Evolutionary conservation across 2,888 invertebrate genomes (phyloP).

Genomic region (Lithophane socia): DNA sequence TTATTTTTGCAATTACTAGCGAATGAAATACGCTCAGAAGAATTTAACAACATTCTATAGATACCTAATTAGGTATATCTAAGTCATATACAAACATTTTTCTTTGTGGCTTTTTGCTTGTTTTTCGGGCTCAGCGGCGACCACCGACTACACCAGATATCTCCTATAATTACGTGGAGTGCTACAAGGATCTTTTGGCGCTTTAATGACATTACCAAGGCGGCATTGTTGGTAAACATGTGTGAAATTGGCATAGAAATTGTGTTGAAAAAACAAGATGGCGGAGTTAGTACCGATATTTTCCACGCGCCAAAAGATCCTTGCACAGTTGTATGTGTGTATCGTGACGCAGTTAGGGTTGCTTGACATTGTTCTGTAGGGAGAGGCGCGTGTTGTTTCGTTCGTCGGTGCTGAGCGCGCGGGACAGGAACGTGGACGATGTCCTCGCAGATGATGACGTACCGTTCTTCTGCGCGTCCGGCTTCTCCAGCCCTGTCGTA

Average conservation of each 20-base stretch:
- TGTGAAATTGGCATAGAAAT: neutral
- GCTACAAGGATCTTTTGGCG: neutral
- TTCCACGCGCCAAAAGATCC: neutral
- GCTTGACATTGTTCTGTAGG: constrained; percentile 78
- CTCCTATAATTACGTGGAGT: neutral
- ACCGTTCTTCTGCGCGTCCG: constrained; percentile 83
- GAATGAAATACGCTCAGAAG: too few species aligned
- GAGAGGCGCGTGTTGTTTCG: constrained; percentile 79
- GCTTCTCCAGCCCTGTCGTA: constrained; percentile 86
- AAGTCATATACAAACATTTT: neutral
- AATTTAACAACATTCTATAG: neutral
- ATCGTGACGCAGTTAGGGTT: constrained; percentile 62
- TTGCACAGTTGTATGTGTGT: neutral
- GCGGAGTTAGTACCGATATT: neutral
- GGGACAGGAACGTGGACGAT: constrained; percentile 85
- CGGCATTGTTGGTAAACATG: neutral
- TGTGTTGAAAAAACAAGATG: neutral
- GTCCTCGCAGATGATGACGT: constrained; percentile 81
- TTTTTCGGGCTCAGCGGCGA: constrained; percentile 21
- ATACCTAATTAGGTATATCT: too few species aligned
- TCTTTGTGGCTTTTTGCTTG: neutral
- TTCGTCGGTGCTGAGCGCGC: constrained; percentile 86
- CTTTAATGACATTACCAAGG: neutral
- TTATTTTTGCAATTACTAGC: too few species aligned
- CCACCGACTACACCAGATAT: constrained; percentile 2